Evolutionary conservation across 2,113 vertebrate species (phyloP), one percentile per base, ranked within the genome.

Genomic region (Lethenteron reissneri): DNA sequence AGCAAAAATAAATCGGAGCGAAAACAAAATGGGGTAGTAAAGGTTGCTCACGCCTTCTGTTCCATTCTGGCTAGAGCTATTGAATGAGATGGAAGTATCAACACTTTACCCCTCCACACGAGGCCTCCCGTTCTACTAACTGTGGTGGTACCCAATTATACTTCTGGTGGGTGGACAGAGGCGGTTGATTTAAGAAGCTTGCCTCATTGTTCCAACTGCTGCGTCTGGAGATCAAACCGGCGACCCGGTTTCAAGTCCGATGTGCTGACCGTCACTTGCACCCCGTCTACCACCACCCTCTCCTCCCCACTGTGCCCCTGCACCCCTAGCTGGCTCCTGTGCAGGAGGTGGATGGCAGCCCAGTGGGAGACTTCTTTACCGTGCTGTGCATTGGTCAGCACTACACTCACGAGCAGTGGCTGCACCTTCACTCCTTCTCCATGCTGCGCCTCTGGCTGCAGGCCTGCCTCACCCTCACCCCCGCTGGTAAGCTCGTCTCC

Each of bases 401-500:
- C 78, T 88, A 88, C 80, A 90, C 88, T n/a, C 88, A 95, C 69
- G 94, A 97, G 80, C 92, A 99, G 76, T 89, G 88, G 90, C 84
- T 94, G 82, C 95, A 96, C 9, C 75, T 92, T 76, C 88, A 91
- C 68, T 76, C 86, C 8, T 99, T 99, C n/a, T 97, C 94, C 72
- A 84, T 89, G 86, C 82, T 99, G 73, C 83, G 81, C 57, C 81
- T 77, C 0, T 97, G 94, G 92, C 83, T 99, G 74, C 81, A 87
- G 57, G 84, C 80, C 71, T 82, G 84, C 1, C 41, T 41, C 41
- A 41, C 41, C 41, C 41, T 41, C 41, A 7, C 41, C 41, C 41
- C 41, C 41, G 41, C 41, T 41, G 41, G 41, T 41, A 41, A 41
- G 41, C 41, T 41, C 41, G 41, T n/a, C 41, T 6, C 41, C 41